Evolutionary conservation across 2,797 vertebrate genomes (phyloP).

Genomic region (Enteromius argenteus): DNA sequence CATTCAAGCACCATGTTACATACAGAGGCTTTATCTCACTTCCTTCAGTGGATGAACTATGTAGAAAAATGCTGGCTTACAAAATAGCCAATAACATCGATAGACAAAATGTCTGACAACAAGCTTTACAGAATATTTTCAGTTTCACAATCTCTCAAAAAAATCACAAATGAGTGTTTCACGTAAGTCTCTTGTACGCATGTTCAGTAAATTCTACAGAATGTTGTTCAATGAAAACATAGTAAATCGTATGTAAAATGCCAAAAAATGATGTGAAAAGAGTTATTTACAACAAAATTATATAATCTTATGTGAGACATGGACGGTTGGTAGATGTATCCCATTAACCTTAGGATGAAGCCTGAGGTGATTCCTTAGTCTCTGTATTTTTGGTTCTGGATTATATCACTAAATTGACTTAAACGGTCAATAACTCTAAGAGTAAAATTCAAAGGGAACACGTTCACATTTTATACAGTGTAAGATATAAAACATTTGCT

Average conservation of each 20-base stretch:
- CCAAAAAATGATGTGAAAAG: background rate
- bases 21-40: constrained; percentile 14
- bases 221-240: background rate
- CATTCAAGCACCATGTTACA: constrained; percentile 48
- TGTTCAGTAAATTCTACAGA: background rate
- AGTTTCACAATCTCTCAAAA: constrained; percentile 2
- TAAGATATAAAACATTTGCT: constrained; percentile 47
- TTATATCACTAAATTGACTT: background rate
- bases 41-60: constrained; percentile 11
- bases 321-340: background rate
- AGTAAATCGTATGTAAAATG: constrained; percentile 16
- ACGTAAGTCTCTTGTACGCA: background rate
- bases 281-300: constrained; percentile 32
- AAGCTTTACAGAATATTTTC: constrained; percentile 23
- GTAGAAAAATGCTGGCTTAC: constrained; percentile 44
- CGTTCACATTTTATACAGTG: constrained; percentile 32
- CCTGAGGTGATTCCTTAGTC: constrained; percentile 28
- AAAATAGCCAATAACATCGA: constrained; percentile 28
- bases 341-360: constrained; percentile 33
- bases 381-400: constrained; percentile 24
- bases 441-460: constrained; percentile 2
- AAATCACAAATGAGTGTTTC: background rate
- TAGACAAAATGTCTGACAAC: constrained; percentile 31
- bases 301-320: constrained; percentile 9
- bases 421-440: background rate